Evolutionary conservation across 2,888 invertebrate species (phyloP).

Genomic region (Pomacea canaliculata): DNA sequence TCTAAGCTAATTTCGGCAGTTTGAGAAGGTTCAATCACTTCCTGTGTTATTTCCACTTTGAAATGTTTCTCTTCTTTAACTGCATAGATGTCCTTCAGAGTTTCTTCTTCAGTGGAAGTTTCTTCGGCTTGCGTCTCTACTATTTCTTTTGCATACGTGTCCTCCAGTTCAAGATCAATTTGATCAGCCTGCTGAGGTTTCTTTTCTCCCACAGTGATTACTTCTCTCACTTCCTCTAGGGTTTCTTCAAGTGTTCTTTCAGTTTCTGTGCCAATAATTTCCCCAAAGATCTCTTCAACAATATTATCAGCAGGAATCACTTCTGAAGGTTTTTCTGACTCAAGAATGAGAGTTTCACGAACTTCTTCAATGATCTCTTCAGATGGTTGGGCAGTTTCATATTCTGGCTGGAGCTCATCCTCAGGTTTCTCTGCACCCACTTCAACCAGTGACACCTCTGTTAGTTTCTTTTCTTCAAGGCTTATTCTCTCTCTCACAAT

Average conservation of each 20-base stretch:
- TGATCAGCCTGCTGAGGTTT: constrained; percentile 31
- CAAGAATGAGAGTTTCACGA: constrained; percentile 35
- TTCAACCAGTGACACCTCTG: neutral
- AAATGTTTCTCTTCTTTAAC: constrained; percentile 29
- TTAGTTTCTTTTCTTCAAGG: constrained; percentile 13
- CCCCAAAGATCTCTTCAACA: constrained; percentile 7
- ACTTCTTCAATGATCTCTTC: constrained; percentile 36
- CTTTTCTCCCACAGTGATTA: constrained; percentile 32
- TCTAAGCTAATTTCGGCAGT: constrained; percentile 34
- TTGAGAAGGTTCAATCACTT: constrained; percentile 25
- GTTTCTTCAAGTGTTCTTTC: constrained; percentile 22
- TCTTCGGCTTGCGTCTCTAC: constrained; percentile 24
- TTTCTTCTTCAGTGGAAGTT: constrained; percentile 25
- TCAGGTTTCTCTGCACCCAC: neutral
- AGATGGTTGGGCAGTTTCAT: constrained; percentile 34
- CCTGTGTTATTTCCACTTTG: constrained; percentile 27
- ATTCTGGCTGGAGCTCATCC: neutral
- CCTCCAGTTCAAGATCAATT: constrained; percentile 24
- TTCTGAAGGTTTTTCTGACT: constrained; percentile 34
- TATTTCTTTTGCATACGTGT: constrained; percentile 20
- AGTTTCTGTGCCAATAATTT: neutral
- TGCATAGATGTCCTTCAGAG: constrained; percentile 26
- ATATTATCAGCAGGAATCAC: constrained; percentile 8
- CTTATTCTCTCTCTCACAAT: constrained; percentile 25
- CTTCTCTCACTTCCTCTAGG: constrained; percentile 43